Evolutionary conservation across 1,140 invertebrate genomes (phyloP).

Genomic region (Cephus cinctus): DNA sequence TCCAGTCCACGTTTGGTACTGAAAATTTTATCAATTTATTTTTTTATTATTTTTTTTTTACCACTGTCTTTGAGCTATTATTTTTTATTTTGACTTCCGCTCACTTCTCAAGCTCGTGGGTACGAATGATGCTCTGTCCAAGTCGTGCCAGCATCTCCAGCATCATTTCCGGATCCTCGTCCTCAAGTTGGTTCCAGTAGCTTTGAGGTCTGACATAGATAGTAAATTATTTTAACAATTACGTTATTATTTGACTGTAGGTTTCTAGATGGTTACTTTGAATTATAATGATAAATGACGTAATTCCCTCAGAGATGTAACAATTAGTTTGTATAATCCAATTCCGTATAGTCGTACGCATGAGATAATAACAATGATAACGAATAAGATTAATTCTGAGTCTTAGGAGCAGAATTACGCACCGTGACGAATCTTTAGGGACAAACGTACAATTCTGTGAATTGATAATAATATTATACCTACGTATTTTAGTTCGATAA

Average conservation of each 20-base stretch:
- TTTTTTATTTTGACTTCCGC: slow-evolving; percentile 21
- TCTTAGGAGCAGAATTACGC: too few relatives aligned
- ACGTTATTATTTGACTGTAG: too few relatives aligned
- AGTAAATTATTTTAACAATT: too few relatives aligned
- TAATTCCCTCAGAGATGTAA: background rate
- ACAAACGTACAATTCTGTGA: too few relatives aligned
- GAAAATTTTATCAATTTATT: slow-evolving; percentile 31
- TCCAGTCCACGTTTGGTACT: slow-evolving; percentile 80
- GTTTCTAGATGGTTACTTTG: too few relatives aligned
- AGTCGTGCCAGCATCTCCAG: slow-evolving; percentile 62
- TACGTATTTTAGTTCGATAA: too few relatives aligned
- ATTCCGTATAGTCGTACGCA: too few relatives aligned
- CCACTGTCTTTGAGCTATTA: background rate
- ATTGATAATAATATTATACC: too few relatives aligned
- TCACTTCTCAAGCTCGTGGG: slow-evolving; percentile 62
- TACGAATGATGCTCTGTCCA: slow-evolving; percentile 60
- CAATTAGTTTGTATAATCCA: too few relatives aligned
- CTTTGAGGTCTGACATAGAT: slow-evolving; percentile 24
- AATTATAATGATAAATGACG: slow-evolving; percentile 4
- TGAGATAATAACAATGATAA: too few relatives aligned
- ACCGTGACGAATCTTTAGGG: too few relatives aligned
- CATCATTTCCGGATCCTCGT: slow-evolving; percentile 56
- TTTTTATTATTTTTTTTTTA: slow-evolving; percentile 1
- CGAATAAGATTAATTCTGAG: too few relatives aligned
- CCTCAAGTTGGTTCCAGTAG: slow-evolving; percentile 39